Percentiles rank a stretch among this genome's conserved stretches.
phyloP scores from a whole-genome alignment of 2,888 invertebrate genomes.

The Timandra comae region DNA sequence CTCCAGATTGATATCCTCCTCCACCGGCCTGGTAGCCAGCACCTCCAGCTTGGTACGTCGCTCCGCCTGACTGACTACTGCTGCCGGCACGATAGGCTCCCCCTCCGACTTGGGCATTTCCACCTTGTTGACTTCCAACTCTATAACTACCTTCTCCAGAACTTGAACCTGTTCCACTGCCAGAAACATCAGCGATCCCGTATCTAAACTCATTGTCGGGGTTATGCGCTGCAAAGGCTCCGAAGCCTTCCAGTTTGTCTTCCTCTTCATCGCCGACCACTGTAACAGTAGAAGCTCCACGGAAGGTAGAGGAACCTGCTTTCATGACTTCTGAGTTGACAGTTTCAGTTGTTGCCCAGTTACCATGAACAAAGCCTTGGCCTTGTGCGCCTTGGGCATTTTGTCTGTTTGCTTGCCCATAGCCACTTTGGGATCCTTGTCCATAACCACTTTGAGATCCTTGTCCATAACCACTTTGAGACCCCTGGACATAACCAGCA shows the following conservation, averaged over 20 bases:
- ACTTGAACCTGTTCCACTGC: constrained; percentile 22
- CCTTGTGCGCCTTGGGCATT: constrained; percentile 23
- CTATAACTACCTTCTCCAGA: constrained; percentile 14
- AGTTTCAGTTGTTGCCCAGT: constrained; percentile 68
- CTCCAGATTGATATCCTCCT: constrained; percentile 18
- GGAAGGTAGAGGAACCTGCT: constrained; percentile 53
- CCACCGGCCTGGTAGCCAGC: constrained; percentile 14
- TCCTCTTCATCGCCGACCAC: constrained; percentile 62
- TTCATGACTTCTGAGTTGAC: constrained; percentile 64
- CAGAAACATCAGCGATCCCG: constrained; percentile 56
- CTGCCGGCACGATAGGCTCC: constrained; percentile 20
- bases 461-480: constrained; percentile 2
- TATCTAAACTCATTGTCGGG: constrained; percentile 61
- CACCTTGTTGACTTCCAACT: constrained; percentile 20
- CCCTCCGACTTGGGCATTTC: constrained; percentile 22
- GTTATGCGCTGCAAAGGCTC: constrained; percentile 52
- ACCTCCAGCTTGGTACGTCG: constrained; percentile 18
- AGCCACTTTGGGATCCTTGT: constrained; percentile 4
- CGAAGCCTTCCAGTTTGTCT: constrained; percentile 55
- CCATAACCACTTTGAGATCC: background rate
- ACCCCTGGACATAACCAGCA: background rate
- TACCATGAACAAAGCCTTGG: constrained; percentile 54
- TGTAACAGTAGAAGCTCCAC: constrained; percentile 46
- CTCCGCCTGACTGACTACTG: no score
- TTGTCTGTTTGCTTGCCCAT: constrained; percentile 16